These are phyloP conservation scores for Hucho hucho DNA, from an alignment of 2,113 vertebrate genomes.

Conservation along the genomic window DNA sequence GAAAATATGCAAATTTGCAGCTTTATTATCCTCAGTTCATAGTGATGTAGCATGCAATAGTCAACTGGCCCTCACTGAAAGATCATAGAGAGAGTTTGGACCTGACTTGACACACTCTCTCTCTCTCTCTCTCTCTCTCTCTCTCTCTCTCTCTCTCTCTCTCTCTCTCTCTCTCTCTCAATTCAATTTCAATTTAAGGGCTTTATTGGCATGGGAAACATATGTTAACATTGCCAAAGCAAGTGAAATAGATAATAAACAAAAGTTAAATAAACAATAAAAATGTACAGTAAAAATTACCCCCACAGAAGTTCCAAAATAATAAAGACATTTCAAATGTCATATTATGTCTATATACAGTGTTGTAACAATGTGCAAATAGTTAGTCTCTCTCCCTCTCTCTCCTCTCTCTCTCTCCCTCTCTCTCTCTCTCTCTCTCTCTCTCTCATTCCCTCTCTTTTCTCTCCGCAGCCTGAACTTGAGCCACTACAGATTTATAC, in stretches of 20 bases:
- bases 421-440: constrained; percentile 21
- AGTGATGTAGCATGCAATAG: neutral
- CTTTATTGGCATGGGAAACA: too few relatives aligned
- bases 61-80: constrained; percentile 10
- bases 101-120: too few relatives aligned
- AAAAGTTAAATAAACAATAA: too few relatives aligned
- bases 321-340: too few relatives aligned
- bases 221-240: too few relatives aligned
- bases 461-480: constrained; percentile 37
- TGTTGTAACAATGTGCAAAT: too few relatives aligned
- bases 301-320: too few relatives aligned
- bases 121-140: constrained; percentile 5
- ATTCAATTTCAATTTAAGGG: too few relatives aligned
- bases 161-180: constrained; percentile 25
- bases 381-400: neutral
- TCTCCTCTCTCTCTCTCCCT: constrained; percentile 28
- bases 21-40: neutral
- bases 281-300: too few relatives aligned
- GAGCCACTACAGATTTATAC: constrained; percentile 51
- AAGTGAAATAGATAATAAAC: too few relatives aligned
- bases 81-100: too few relatives aligned
- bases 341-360: too few relatives aligned
- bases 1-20: neutral
- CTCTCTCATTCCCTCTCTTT: constrained; percentile 1
- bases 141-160: constrained; percentile 42